These are phyloP conservation scores for Onychorhynchus coronatus DNA, from an alignment of 2,113 vertebrate species.

Conservation along the genomic window DNA sequence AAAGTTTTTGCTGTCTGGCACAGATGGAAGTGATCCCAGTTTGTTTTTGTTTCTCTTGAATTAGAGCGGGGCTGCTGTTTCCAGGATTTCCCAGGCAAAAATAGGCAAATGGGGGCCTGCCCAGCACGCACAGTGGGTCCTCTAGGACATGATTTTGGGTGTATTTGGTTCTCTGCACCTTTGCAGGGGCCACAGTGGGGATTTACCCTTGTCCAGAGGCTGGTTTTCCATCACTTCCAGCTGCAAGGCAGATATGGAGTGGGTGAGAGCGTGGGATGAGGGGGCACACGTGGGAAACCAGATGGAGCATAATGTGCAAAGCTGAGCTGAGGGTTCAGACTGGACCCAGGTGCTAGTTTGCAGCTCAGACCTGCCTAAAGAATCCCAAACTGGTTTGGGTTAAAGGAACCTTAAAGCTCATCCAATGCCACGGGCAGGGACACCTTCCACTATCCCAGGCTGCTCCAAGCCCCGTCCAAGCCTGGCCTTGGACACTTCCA, in stretches of 20 bases:
- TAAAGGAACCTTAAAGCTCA: not conserved
- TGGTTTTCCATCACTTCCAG: not conserved
- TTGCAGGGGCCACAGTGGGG: accelerated
- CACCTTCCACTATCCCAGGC: accelerated
- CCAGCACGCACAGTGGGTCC: accelerated
- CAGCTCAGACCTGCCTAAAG: not conserved
- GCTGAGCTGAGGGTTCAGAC: not conserved
- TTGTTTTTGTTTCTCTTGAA: slow-evolving; percentile 51
- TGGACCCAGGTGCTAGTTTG: not conserved
- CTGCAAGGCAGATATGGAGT: not conserved
- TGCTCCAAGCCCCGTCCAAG: not conserved
- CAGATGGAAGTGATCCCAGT: slow-evolving; percentile 43
- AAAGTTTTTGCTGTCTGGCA: slow-evolving; percentile 45
- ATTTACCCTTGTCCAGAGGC: not conserved
- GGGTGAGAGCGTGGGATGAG: not conserved
- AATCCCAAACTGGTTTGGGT: not conserved
- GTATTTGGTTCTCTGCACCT: not conserved
- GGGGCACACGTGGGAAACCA: accelerated
- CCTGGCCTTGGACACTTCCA: not conserved
- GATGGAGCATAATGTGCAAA: not conserved
- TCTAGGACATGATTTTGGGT: not conserved
- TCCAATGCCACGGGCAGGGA: not conserved
- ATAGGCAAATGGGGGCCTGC: not conserved
- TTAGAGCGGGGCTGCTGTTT: not conserved
- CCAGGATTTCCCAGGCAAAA: slow-evolving; percentile 52